A percentile compares a stretch with the other conserved stretches of the same genome.
These are phyloP conservation scores for Paraplagusia blochii DNA, from an alignment of 2,113 vertebrate species.

Conservation along the genomic window DNA sequence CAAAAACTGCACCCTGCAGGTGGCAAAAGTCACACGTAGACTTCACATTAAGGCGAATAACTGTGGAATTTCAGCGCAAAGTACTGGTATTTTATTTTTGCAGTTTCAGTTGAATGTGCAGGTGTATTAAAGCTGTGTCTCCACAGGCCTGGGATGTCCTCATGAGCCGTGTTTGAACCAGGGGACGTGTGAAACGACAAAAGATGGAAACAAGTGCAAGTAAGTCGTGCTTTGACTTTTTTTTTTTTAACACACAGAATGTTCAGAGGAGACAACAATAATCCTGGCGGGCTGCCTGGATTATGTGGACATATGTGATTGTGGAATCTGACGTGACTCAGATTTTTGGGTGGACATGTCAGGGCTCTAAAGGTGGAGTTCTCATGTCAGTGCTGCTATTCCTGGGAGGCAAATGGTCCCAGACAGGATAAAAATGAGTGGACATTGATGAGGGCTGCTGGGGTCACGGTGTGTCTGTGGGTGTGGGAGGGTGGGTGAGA, in stretches of 20 bases:
- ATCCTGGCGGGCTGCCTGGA: background rate
- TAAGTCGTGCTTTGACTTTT: slow-evolving; percentile 71
- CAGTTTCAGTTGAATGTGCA: background rate
- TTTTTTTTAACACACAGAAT: background rate
- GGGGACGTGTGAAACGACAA: slow-evolving; percentile 82
- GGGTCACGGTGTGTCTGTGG: slow-evolving; percentile 48
- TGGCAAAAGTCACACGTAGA: slow-evolving; percentile 60
- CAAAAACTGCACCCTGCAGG: slow-evolving; percentile 46
- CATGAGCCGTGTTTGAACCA: slow-evolving; percentile 85
- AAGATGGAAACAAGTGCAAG: slow-evolving; percentile 86
- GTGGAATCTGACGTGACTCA: slow-evolving; percentile 21
- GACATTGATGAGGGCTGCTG: slow-evolving; percentile 67
- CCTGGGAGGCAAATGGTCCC: slow-evolving; percentile 55
- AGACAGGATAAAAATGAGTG: slow-evolving; percentile 42
- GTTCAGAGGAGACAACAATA: background rate
- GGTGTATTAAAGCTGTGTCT: slow-evolving; percentile 43
- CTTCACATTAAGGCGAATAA: slow-evolving; percentile 29
- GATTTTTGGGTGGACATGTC: slow-evolving; percentile 30
- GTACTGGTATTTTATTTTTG: background rate
- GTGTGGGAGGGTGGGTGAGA: slow-evolving; percentile 52
- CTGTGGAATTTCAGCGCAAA: background rate
- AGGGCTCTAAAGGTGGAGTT: slow-evolving; percentile 16
- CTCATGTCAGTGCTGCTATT: slow-evolving; percentile 62
- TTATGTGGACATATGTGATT: slow-evolving; percentile 1
- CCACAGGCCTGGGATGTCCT: slow-evolving; percentile 75